Base-by-base conservation (phyloP, 2,113 vertebrate genomes). In the Camelus dromedarius region DNA sequence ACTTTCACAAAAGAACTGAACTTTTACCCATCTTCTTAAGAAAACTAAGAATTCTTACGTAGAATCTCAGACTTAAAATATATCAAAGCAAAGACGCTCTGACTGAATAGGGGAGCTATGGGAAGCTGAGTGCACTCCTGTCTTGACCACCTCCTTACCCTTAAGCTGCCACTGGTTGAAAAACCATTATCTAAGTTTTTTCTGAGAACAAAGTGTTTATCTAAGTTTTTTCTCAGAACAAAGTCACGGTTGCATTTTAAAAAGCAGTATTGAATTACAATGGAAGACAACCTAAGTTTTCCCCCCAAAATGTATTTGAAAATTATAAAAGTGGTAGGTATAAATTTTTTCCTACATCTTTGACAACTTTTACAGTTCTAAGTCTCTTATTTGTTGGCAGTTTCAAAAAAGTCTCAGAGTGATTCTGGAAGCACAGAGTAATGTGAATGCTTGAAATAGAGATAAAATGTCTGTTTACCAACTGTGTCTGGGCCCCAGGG, bases 341-440 rank as follows among this genome's bases (percentile, higher is more conserved):
- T 56, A 81, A 89, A 91, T 91, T 75, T 6, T 46, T 82, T 89
- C 6, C 48, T 75, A 24, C 35, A 54, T 13, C 22, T 95, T 89
- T 82, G 24, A 90, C 46, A 66, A 35, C 26, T 66, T 94, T 67
- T 85, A 72, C 48, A 79, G 15, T 67, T 83, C 42, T 28, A 66
- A 72, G 80, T 90, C 72, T 92, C 42, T 14, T 56, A 42, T 15
- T 56, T 58, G 76, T 92, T 83, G 60, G 26, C 35, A 66, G 5
- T 52, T 15, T 76, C n/a, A 14, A 56, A 79, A 50, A 48, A 54
- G 22, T 64, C 56, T 93, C 18, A 28, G 15, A 64, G 22, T 89
- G 79, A 89, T 89, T 89, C 54, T n/a, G 28, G 73, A 89, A 92
- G n/a, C 26, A 69, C 18, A 67, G 18, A 67, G 32, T 48, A 93